A percentile compares a stretch with the other conserved stretches of the same genome.
These are phyloP conservation scores for Acholoe squamosa DNA, from an alignment of 2,888 invertebrate species.

Conservation along the genomic window DNA sequence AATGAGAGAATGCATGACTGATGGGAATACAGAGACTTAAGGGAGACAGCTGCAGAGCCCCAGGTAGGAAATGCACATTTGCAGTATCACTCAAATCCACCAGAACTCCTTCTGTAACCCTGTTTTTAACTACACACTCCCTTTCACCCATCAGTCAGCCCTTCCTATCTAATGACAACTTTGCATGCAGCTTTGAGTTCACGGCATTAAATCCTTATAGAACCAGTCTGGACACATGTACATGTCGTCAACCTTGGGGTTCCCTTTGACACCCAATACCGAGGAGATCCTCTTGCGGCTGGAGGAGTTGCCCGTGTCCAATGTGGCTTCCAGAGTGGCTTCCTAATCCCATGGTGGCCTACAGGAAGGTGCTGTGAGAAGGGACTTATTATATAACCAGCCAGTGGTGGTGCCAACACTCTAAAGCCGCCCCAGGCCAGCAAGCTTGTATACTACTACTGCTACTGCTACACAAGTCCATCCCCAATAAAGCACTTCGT, in stretches of 20 bases:
- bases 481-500: not conserved
- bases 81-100: too few relatives aligned
- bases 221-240: not conserved
- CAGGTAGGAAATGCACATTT: too few relatives aligned
- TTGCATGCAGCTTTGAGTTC: not conserved
- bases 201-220: not conserved
- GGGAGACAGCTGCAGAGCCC: too few relatives aligned
- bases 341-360: conserved; percentile 6
- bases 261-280: not conserved
- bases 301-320: not conserved
- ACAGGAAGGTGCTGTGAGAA: not conserved
- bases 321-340: not conserved
- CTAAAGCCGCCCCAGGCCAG: not conserved
- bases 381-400: conserved; percentile 7
- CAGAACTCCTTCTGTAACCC: too few relatives aligned
- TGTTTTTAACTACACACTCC: too few relatives aligned
- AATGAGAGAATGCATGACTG: too few relatives aligned
- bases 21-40: too few relatives aligned
- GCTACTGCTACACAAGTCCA: not conserved
- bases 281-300: not conserved
- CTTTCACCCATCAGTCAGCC: not conserved
- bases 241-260: not conserved
- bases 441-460: too few relatives aligned
- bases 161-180: not conserved
- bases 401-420: not conserved